These are phyloP conservation scores for Lordiphosa fenestrarum DNA, from an alignment of 2,888 invertebrate species.

Conservation along the genomic window DNA sequence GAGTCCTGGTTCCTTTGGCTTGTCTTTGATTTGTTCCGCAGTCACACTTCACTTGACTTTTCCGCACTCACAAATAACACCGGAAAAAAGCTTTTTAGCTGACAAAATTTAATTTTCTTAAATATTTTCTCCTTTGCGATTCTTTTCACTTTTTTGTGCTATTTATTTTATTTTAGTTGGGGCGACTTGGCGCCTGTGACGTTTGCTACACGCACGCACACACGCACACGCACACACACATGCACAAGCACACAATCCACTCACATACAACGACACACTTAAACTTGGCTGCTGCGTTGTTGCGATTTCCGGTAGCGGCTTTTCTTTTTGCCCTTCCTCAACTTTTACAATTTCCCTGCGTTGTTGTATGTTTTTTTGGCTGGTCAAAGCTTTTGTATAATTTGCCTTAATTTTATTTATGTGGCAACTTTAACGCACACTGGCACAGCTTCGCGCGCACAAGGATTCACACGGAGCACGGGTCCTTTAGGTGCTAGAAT, in stretches of 20 bases:
- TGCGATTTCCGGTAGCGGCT: conserved; percentile 27
- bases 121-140: conserved; percentile 26
- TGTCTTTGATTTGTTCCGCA: conserved; percentile 31
- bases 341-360: conserved; percentile 12
- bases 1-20: conserved; percentile 18
- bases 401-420: conserved; percentile 18
- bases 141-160: conserved; percentile 33
- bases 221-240: conserved; percentile 14
- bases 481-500: conserved; percentile 19
- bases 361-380: conserved; percentile 26
- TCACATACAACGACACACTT: conserved; percentile 31
- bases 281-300: conserved; percentile 36
- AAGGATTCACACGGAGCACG: conserved; percentile 11
- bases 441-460: conserved; percentile 15
- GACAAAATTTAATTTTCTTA: conserved; percentile 32
- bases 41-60: conserved; percentile 48
- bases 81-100: conserved; percentile 10
- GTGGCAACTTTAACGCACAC: conserved; percentile 2
- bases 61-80: conserved; percentile 10
- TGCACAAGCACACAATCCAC: conserved; percentile 7
- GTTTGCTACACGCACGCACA: conserved; percentile 19
- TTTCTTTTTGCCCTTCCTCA: conserved; percentile 30
- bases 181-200: conserved; percentile 43
- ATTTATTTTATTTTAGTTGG: conserved; percentile 36
- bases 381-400: conserved; percentile 21